Conservation (phyloP, 2,113 vertebrate species). For the Nothoprocta pentlandii region DNA sequence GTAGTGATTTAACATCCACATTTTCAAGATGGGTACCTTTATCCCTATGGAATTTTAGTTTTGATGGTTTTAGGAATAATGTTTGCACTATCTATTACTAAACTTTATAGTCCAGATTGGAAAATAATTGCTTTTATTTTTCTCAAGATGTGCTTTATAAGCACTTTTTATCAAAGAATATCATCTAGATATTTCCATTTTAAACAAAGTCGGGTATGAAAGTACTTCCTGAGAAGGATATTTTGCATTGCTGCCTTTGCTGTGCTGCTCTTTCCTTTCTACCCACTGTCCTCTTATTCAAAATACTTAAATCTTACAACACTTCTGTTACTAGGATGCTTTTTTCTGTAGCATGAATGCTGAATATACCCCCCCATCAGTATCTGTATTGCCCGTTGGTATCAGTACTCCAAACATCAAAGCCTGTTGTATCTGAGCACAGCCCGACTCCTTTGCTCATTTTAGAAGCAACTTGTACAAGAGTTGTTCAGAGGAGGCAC, state of each 20-base stretch:
- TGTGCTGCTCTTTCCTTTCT: neutral
- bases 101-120: neutral
- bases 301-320: neutral
- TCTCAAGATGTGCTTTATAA: neutral
- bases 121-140: neutral
- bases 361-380: neutral
- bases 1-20: conserved; percentile 17
- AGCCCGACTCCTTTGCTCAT: neutral
- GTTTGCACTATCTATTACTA: neutral
- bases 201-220: neutral
- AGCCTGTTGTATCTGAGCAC: neutral
- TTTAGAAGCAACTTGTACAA: neutral
- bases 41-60: neutral
- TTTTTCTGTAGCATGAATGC: neutral
- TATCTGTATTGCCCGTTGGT: neutral
- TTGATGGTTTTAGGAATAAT: neutral
- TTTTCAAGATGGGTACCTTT: neutral
- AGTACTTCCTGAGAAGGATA: neutral
- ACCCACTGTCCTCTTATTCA: neutral
- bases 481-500: neutral
- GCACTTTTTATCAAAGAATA: neutral
- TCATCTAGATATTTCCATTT: neutral
- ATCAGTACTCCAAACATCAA: neutral
- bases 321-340: neutral
- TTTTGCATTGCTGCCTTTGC: neutral